A percentile compares a stretch with the other conserved stretches of the same genome.
These are phyloP conservation scores for Anolis carolinensis DNA, from an alignment of 2,113 vertebrate species.

Conservation along the genomic window DNA sequence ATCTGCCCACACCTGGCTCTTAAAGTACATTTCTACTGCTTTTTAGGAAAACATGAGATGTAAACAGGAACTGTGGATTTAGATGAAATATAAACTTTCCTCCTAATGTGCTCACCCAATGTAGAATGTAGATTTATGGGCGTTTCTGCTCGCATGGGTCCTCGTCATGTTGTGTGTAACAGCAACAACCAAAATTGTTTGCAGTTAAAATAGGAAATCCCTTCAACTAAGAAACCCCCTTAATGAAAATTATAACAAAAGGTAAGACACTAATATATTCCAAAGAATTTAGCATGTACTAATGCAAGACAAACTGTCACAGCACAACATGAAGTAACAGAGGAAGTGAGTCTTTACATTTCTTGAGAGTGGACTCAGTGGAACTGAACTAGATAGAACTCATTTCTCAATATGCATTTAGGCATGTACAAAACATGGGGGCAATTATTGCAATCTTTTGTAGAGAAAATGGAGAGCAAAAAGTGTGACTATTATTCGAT, in stretches of 20 bases:
- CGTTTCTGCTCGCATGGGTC: not conserved
- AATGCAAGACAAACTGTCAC: not conserved
- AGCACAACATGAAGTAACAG: not conserved
- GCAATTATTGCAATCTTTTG: not conserved
- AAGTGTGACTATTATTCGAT: no score
- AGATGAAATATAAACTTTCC: not conserved
- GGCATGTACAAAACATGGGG: not conserved
- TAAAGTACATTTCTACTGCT: accelerated
- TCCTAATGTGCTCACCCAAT: not conserved
- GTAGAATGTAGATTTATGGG: not conserved
- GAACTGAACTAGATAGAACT: not conserved
- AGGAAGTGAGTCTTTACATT: not conserved
- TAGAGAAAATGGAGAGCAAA: not conserved
- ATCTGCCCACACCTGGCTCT: not conserved
- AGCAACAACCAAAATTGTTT: not conserved
- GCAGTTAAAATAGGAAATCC: not conserved
- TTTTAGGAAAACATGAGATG: not conserved
- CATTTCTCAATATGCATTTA: not conserved
- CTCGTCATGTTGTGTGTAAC: not conserved
- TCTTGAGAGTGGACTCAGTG: not conserved
- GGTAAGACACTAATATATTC: not conserved
- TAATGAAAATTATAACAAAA: not conserved
- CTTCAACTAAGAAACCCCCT: not conserved
- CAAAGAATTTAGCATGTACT: no score
- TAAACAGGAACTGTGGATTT: slow-evolving; percentile 4